Evolutionary conservation across 2,113 vertebrate species (phyloP), one percentile per base, ranked within the genome.

Genomic region (Grus americana): DNA sequence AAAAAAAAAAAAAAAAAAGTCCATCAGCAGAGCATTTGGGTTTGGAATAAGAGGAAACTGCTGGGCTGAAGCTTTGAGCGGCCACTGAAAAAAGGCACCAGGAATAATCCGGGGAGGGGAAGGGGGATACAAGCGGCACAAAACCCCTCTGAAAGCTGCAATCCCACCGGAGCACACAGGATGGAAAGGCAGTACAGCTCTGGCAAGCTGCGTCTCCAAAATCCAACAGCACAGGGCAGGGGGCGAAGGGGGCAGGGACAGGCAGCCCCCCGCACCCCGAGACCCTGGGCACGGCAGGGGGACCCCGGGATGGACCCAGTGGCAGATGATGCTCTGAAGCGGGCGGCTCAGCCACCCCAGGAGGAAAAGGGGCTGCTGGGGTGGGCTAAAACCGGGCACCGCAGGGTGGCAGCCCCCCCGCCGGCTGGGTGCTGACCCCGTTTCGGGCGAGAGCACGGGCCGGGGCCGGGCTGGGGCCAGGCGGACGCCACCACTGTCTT

Each of bases 361-460:
- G 10, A 50, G 30, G 42, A 70, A 46, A 40, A 70, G 15, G 10
- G 46, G 10, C 70, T 70, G 22, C 36, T n/a, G 46, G 46, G 13
- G 15, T 42, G 34, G 59, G 46, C 54, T 87, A 63, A 42, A 52
- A 47, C 12, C 22, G 23, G 13, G 10, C 47, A 7, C 18, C 4
- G 8, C 12, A 15, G 54, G 14, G 21, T 1, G 2, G 42, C 36
- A 74, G 61, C 11, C 27, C 11, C 38, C 63, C 32, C 1, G 2
- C 11, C 0, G 0, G 19, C 20, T 44, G 26, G 15, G 16, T 62
- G 42, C 34, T 83, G 61, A 63, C 27, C 57, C 18, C 4, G 0
- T 58, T 78, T 38, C 13, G 30, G 44, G 38, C 29, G 17, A 36
- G 16, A 62, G 15, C 57, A 36, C 0, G 7, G 36, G 36, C 36